Percentiles rank a stretch among this genome's conserved stretches.
Conservation (phyloP, 2,888 invertebrate genomes). For the Monochamus alternatus region DNA sequence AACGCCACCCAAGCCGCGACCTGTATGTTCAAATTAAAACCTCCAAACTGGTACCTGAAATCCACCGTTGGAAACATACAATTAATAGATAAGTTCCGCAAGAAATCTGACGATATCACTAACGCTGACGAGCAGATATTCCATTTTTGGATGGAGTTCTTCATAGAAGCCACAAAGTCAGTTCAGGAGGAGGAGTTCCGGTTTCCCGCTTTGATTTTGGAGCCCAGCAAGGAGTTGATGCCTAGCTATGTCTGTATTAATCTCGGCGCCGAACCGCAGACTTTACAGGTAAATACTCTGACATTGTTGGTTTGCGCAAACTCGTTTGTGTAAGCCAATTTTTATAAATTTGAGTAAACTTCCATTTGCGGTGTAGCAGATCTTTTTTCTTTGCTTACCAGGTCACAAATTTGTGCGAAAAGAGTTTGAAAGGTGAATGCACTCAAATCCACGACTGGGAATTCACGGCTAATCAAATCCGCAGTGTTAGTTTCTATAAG, state of each 20-base stretch:
- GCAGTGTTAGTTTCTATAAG: constrained; percentile 94
- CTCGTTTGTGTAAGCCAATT: background rate
- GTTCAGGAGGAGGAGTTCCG: constrained; percentile 87
- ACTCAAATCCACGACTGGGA: constrained; percentile 94
- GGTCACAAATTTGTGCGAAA: constrained; percentile 83
- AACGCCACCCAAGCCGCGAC: constrained; percentile 94
- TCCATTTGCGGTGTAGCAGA: too few species aligned
- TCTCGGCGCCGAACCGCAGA: constrained; percentile 93
- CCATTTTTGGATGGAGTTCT: constrained; percentile 99
- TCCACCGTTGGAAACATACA: constrained; percentile 74
- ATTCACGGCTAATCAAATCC: constrained; percentile 91
- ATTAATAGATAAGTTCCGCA: constrained; percentile 92
- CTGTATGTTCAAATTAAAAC: constrained; percentile 92
- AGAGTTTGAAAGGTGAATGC: constrained; percentile 84
- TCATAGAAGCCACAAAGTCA: constrained; percentile 92
- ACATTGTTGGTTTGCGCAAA: background rate
- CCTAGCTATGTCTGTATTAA: constrained; percentile 97
- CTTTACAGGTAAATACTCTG: constrained; percentile 80
- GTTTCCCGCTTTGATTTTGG: constrained; percentile 92
- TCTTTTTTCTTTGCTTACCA: constrained; percentile 45
- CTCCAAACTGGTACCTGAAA: constrained; percentile 95
- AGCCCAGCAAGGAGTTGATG: constrained; percentile 94
- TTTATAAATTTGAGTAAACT: too few species aligned
- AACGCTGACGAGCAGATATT: constrained; percentile 89
- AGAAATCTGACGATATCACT: constrained; percentile 82